These are phyloP conservation scores for Gymnodraco acuticeps DNA, from an alignment of 2,797 vertebrate species.

Conservation along the genomic window DNA sequence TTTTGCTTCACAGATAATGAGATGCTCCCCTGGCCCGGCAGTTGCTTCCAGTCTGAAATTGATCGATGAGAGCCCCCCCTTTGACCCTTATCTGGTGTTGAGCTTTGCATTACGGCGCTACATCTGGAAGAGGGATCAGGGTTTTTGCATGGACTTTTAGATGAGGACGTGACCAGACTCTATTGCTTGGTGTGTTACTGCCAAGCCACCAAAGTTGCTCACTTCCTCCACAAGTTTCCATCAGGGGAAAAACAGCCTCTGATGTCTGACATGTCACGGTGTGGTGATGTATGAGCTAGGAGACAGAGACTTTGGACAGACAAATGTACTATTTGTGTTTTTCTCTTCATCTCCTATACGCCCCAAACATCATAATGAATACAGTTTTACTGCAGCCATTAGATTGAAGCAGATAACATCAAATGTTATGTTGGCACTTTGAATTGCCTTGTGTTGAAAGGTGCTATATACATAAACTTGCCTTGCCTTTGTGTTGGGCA, in stretches of 20 bases:
- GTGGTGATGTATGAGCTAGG: conserved; percentile 69
- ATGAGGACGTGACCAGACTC: conserved; percentile 80
- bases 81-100: conserved; percentile 79
- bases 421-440: conserved; percentile 22
- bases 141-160: conserved; percentile 63
- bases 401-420: conserved; percentile 37
- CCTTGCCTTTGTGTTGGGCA: not conserved
- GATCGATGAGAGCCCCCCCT: conserved; percentile 73
- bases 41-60: conserved; percentile 70
- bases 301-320: conserved; percentile 62
- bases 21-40: conserved; percentile 66
- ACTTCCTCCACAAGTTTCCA: conserved; percentile 80
- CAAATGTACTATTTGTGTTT: conserved; percentile 59
- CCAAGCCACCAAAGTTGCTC: conserved; percentile 81
- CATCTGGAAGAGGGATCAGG: conserved; percentile 81
- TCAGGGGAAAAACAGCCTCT: conserved; percentile 62
- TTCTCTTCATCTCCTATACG: conserved; percentile 52
- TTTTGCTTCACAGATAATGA: conserved; percentile 78
- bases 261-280: conserved; percentile 72
- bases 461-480: no score
- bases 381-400: conserved; percentile 15
- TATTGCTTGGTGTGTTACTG: conserved; percentile 68
- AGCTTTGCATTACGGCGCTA: conserved; percentile 65
- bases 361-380: conserved; percentile 37
- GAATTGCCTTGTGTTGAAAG: no score